Conservation (phyloP, 2,113 vertebrate species). For the Uria lomvia region DNA sequence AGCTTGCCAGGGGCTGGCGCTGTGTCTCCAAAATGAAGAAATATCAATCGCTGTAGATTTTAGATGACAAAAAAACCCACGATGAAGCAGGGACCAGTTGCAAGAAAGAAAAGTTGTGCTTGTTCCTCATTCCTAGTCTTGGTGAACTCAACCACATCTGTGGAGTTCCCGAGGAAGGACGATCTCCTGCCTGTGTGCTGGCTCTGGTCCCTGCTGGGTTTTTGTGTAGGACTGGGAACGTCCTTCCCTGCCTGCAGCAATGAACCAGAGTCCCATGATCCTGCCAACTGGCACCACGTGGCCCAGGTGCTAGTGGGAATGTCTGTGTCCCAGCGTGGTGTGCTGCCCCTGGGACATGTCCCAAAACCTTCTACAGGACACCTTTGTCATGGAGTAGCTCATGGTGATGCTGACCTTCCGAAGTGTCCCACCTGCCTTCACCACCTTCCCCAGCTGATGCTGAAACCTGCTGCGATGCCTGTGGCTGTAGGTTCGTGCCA, state of each 20-base stretch:
- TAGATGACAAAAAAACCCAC: not conserved
- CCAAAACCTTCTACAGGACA: not conserved
- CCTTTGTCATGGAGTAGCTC: not conserved
- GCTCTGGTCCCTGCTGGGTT: not conserved
- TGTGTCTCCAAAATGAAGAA: not conserved
- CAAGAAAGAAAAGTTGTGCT: not conserved
- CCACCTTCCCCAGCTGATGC: rapidly evolving
- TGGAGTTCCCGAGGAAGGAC: not conserved
- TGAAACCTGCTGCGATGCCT: rapidly evolving
- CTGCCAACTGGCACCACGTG: not conserved
- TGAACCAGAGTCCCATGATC: rapidly evolving
- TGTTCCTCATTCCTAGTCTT: not conserved
- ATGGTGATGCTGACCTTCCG: not conserved
- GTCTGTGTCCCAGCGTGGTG: rapidly evolving
- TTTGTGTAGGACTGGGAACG: not conserved
- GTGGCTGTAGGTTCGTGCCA: not conserved
- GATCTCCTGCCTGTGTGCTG: not conserved
- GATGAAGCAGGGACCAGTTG: not conserved
- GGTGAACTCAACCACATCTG: not conserved
- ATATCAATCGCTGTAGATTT: not conserved
- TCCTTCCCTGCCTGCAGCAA: not conserved
- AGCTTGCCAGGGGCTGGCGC: not conserved
- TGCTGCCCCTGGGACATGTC: not conserved
- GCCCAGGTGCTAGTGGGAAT: not conserved
- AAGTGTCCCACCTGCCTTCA: not conserved